Evolutionary conservation across 2,888 invertebrate genomes (phyloP).

Genomic region (Pollenia amentaria): DNA sequence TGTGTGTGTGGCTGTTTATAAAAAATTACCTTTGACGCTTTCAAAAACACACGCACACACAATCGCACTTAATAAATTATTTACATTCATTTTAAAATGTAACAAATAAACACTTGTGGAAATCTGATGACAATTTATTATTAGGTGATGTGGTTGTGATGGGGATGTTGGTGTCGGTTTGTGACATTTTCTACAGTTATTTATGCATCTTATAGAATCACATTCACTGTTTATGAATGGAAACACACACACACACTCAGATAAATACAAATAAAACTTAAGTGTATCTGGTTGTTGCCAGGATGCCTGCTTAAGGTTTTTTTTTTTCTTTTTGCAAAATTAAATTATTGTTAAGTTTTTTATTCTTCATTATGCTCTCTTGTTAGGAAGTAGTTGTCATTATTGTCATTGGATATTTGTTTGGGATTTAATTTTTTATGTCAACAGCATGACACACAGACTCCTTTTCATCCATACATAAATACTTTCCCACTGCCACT

Average conservation of each 20-base stretch:
- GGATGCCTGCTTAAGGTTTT: neutral
- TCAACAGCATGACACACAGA: constrained; percentile 5
- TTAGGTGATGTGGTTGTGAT: neutral
- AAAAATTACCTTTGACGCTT: too few relatives aligned
- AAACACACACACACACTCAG: neutral
- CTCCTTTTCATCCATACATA: neutral
- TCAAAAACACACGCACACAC: neutral
- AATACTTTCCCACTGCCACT: neutral
- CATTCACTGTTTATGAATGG: neutral
- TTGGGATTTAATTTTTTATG: constrained; percentile 7
- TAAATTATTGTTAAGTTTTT: constrained; percentile 36
- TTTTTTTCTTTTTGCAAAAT: neutral
- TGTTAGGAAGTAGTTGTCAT: constrained; percentile 14
- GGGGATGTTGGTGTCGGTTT: neutral
- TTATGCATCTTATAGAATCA: neutral
- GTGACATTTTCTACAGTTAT: neutral
- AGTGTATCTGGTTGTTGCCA: neutral
- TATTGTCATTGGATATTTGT: constrained; percentile 20
- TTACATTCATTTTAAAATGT: neutral
- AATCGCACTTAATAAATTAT: neutral
- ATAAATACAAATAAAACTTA: neutral
- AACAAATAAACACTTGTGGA: neutral
- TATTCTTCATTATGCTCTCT: constrained; percentile 14
- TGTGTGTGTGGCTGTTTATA: too few relatives aligned
- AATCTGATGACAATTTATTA: neutral